These are phyloP conservation scores for Laticauda colubrina DNA, from an alignment of 2,113 vertebrate species.

Conservation along the genomic window DNA sequence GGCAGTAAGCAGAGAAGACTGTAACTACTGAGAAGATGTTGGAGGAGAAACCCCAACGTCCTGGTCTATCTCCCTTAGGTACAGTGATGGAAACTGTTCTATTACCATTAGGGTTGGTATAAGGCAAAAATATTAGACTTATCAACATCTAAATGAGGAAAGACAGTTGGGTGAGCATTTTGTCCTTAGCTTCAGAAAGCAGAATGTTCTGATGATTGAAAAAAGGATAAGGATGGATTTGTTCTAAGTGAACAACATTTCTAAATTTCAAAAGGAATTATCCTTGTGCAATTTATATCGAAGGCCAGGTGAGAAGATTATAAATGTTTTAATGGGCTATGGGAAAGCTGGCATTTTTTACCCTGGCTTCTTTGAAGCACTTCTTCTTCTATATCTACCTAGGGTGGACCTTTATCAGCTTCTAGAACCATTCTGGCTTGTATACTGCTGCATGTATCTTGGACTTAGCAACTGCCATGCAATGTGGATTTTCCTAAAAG, in stretches of 20 bases:
- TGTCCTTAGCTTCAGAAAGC: background rate
- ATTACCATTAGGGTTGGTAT: background rate
- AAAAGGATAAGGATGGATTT: background rate
- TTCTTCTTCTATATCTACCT: background rate
- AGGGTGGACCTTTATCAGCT: background rate
- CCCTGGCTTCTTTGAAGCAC: background rate
- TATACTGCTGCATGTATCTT: background rate
- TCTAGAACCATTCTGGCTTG: accelerated
- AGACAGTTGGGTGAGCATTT: background rate
- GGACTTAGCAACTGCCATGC: conserved; percentile 27
- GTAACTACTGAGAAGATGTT: background rate
- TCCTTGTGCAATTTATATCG: background rate
- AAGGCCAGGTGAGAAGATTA: background rate
- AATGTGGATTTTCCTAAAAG: background rate
- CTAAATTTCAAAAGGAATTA: background rate
- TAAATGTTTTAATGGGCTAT: background rate
- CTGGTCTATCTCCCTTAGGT: background rate
- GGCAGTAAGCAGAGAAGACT: background rate
- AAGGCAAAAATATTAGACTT: background rate
- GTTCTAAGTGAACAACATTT: background rate
- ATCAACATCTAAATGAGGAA: background rate
- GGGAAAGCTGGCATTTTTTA: background rate
- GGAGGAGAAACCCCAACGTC: background rate
- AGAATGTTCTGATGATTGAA: background rate
- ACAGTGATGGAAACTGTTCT: background rate